Base-by-base conservation (phyloP, 2,888 invertebrate species). In the Dyspetes luteomarginatus region DNA sequence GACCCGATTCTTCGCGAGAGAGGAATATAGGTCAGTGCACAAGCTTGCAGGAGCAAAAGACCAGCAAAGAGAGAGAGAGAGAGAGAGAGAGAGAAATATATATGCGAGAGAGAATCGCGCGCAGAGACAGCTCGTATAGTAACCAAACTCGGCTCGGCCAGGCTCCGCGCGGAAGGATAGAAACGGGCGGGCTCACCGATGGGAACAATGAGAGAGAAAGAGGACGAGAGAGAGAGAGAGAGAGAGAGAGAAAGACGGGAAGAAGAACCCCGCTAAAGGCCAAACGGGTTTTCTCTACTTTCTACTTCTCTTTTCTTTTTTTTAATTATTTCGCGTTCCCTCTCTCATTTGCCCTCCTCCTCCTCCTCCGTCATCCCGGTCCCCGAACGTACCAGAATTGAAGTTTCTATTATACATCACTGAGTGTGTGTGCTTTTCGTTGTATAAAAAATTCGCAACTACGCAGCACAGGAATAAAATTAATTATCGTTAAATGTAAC, bases 11-110 rank as follows among this genome's bases (percentile, higher is more conserved):
- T 85, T 41, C 52, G 36, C 65, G 60, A 85, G 82, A 74, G 45
- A 56, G 88, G 88, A 91, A 91, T 91, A 91, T 91, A 91, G 91
- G 91, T 91, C 91, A 91, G 91, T 91, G 88, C 90, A 88, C 88
- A 90, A 91, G 89, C 85, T 88, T 86, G 88, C 88, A 89, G 88
- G 87, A 90, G 90, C 88, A 89, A 88, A 89, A 88, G 88, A 88
- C 88, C 86, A 84, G 75, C 78, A 26, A 50, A 55, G 41, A 7
- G 36, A 36, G 36, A 36, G 36, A 9, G 43, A 56, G 45, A 15
- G 24, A 17, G 22, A 48, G 19, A 24, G 78, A 30, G 28, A 55
- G 56, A 52, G 67, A 43, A 30, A 64, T 84, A 15, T 45, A 45
- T 45, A 45, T 17, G 9, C 50, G 62, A 72, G 62, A 26, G 52